Percentiles rank a stretch among this genome's conserved stretches.
These are phyloP conservation scores for Platalea minor DNA, from an alignment of 2,797 vertebrate species.

Conservation along the genomic window DNA sequence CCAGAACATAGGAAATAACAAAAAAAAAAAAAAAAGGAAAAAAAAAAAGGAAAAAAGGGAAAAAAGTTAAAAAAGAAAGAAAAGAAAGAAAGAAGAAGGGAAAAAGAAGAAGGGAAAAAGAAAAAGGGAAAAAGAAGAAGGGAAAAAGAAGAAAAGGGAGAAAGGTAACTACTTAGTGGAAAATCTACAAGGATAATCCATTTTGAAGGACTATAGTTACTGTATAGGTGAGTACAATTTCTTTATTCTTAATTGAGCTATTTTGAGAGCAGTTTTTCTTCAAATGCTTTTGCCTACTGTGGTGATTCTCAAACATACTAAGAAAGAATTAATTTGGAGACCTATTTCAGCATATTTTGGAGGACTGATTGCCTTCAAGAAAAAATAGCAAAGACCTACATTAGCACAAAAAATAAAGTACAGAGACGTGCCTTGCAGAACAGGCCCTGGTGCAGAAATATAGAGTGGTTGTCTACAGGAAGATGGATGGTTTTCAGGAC, in stretches of 20 bases:
- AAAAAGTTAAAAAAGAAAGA: rapidly evolving
- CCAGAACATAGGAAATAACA: background rate
- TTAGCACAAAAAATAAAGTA: background rate
- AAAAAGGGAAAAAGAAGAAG: background rate
- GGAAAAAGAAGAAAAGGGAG: too few relatives aligned
- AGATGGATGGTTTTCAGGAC: background rate
- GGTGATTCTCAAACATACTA: conserved; percentile 5
- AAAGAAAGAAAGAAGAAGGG: too few relatives aligned
- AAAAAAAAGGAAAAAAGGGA: too few relatives aligned
- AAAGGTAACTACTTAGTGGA: background rate
- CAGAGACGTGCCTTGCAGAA: background rate
- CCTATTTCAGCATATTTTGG: background rate
- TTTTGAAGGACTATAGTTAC: background rate
- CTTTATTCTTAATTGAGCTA: conserved; percentile 8
- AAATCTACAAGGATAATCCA: background rate
- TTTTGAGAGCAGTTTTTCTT: conserved; percentile 3
- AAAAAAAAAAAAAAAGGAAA: rapidly evolving
- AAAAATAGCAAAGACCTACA: background rate
- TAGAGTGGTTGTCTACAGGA: background rate
- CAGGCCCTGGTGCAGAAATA: background rate
- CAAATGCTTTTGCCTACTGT: conserved; percentile 7
- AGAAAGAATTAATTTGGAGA: conserved; percentile 1
- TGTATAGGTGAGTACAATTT: background rate
- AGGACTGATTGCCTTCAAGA: conserved; percentile 4
- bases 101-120: too few relatives aligned